Base-by-base conservation (phyloP, 1,140 invertebrate species). In the Magallana angulata region DNA sequence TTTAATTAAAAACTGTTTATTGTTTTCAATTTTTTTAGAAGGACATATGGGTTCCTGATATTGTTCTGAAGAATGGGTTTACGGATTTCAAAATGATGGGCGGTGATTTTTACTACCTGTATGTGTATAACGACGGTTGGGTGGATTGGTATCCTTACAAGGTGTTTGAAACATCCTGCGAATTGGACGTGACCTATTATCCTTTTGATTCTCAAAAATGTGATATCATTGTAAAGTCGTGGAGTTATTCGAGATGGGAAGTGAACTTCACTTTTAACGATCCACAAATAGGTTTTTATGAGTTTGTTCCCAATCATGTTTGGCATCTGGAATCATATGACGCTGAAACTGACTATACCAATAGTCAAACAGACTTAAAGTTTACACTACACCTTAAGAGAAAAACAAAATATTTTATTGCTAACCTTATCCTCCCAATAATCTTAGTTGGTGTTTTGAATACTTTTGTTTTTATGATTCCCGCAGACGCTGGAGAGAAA, bases 31-130 rank as follows among this genome's bases (percentile, higher is more conserved):
- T 64, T 64, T 64, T 64, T 16, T 0, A 82, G 81, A n/a, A 12
- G 0, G 81, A 82, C 18, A 7, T 82, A 5, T 82, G 81, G 81
- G 57, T 57, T n/a, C 81, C 81, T 18, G 81, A 82, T 57, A 18
- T 82, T 5, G 81, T 82, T 57, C 57, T 82, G 16, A 57, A 82
- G 48, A 82, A 82, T 16, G 81, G 81, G 6, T 82, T 82, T 1
- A 82, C 48, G 7, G 18, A 18, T 9, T 57, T 82, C 18, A n/a
- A 82, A 24, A 36, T 8, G 1, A 36, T 82, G 48, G 81, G 81
- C 6, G 81, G 81, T 18, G n/a, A 58, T 57, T 82, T 82, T 24
- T 82, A 82, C 48, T 57, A 57, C 36, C 12, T 82, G n/a, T n/a
- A 12, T 7, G 16, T 82, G 9, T 1, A 58, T 6, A 57, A 24